These are phyloP conservation scores for Hirudinaria manillensis DNA, from an alignment of 2,888 invertebrate species.

Conservation along the genomic window DNA sequence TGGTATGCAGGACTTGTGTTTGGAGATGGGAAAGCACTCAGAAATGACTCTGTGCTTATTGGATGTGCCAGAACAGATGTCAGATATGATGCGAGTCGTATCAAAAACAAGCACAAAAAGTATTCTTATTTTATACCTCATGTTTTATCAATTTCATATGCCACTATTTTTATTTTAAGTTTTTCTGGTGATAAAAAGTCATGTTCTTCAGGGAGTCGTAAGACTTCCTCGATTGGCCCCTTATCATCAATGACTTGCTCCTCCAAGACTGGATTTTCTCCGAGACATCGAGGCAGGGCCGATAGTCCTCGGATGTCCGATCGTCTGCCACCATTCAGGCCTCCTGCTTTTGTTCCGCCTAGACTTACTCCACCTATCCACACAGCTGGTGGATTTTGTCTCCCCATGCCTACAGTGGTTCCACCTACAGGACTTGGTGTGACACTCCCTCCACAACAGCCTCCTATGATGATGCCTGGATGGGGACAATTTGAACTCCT, in stretches of 20 bases:
- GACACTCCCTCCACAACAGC: conserved; percentile 19
- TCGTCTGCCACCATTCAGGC: conserved; percentile 21
- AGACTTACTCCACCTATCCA: conserved; percentile 12
- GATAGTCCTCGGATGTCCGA: conserved; percentile 10
- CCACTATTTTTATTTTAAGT: conserved; percentile 1
- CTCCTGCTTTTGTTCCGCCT: conserved; percentile 12
- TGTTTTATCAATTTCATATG: background rate
- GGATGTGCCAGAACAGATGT: conserved; percentile 28
- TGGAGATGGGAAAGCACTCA: conserved; percentile 17
- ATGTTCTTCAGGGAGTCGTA: background rate
- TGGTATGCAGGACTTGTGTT: conserved; percentile 20
- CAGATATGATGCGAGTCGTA: conserved; percentile 18
- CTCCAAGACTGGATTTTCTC: conserved; percentile 5
- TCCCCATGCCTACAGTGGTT: conserved; percentile 3
- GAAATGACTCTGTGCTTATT: conserved; percentile 8
- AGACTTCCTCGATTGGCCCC: background rate
- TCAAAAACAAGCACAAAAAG: conserved; percentile 24
- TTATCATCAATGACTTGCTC: conserved; percentile 1
- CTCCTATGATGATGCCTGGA: conserved; percentile 26
- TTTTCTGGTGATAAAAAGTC: background rate
- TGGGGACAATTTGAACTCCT: conserved; percentile 30
- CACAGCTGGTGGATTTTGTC: background rate
- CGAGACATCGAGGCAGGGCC: conserved; percentile 2
- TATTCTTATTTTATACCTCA: background rate
- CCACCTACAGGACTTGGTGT: conserved; percentile 12